Percentiles rank a stretch among this genome's conserved stretches.
Evolutionary conservation across 2,113 vertebrate species (phyloP).

Genomic region (Aptenodytes patagonicus): DNA sequence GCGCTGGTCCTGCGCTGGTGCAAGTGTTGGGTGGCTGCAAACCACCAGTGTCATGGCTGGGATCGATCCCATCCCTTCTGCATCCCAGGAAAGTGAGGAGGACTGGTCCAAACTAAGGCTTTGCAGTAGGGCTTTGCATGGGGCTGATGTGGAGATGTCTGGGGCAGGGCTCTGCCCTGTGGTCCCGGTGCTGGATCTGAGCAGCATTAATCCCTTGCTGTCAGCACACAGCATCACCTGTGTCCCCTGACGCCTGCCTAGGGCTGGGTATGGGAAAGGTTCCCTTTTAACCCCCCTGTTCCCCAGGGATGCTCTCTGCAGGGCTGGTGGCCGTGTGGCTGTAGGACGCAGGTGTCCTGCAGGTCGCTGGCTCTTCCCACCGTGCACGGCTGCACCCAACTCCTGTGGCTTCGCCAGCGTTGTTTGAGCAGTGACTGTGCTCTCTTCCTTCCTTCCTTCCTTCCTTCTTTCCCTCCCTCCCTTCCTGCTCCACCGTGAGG

Average conservation of each 20-base stretch:
- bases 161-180: background rate
- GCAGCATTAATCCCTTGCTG: background rate
- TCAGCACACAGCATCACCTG: background rate
- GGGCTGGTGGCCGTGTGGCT: background rate
- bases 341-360: background rate
- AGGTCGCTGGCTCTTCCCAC: background rate
- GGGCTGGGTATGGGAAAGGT: background rate
- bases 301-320: background rate
- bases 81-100: background rate
- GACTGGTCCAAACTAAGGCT: background rate
- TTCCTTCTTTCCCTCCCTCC: background rate
- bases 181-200: fast-evolving
- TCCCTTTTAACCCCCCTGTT: fast-evolving
- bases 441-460: background rate
- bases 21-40: background rate
- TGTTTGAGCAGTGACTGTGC: background rate
- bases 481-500: background rate
- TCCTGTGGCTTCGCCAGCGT: fast-evolving
- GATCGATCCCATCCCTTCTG: background rate
- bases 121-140: background rate
- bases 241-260: background rate
- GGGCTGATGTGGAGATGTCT: background rate
- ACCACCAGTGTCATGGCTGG: fast-evolving
- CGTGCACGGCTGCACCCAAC: fast-evolving
- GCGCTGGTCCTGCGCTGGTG: background rate